Evolutionary conservation across 1,140 invertebrate genomes (phyloP), one percentile per base, ranked within the genome.

Genomic region (Globodera rostochiensis): DNA sequence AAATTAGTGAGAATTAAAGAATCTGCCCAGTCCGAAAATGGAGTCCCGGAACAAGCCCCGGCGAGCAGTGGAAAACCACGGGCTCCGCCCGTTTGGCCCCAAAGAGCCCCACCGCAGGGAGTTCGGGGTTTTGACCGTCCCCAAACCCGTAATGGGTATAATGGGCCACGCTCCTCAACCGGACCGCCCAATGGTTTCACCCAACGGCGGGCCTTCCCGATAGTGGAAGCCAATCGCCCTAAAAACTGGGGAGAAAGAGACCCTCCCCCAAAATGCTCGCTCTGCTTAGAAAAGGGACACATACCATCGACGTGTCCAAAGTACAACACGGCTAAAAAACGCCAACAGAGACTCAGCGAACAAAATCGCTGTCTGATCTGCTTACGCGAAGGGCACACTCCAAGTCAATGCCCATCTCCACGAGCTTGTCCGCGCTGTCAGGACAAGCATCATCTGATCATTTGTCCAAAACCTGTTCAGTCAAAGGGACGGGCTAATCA

Each of bases 281-380:
- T 74, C 8, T 74, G 73, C 25, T 21, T 21, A 9, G 25, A 11
- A 21, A 9, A n/a, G 4, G 73, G 45, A 1, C 79, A 80, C n/a
- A 21, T 19, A 7, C 47, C 74, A 8, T 19, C 70, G 13, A 6
- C 53, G 0, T 80, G 79, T 46, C 47, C 46, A 15, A 80, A 49
- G 1, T 79, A n/a, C 66, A 6, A 8, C 15, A 73, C 13, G 6
- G 71, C 47, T 8, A 47, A 80, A 70, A 76, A 80, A 45, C 77
- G 79, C 11, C 45, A 60, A 5, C 66, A 69, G 25, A 49, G 77
- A 11, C 45, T 80, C 47, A 79, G 1, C 3, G 79, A 82, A 19
- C 79, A 80, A 21, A 21, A 70, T 9, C 74, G 79, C 25, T 80
- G 79, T 49, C 15, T 50, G 25, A 6, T 78, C 1, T 80, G 79